A percentile compares a stretch with the other conserved stretches of the same genome.
These are phyloP conservation scores for Hetaerina americana DNA, from an alignment of 1,140 invertebrate species.

Conservation along the genomic window DNA sequence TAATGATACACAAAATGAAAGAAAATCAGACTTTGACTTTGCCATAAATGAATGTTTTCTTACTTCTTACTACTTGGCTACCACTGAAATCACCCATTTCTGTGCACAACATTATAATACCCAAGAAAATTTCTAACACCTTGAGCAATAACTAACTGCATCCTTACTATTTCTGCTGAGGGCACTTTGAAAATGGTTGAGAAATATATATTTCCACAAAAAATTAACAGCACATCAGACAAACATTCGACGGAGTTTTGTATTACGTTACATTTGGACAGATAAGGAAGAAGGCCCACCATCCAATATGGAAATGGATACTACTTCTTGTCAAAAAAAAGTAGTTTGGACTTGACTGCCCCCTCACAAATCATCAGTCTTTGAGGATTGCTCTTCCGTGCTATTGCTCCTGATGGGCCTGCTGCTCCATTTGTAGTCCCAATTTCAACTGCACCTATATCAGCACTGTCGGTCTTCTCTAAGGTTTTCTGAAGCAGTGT, in stretches of 20 bases:
- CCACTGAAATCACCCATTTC: background rate
- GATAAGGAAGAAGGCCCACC: background rate
- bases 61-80: background rate
- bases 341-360: constrained; percentile 67
- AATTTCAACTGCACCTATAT: background rate
- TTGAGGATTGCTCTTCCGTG: constrained; percentile 25
- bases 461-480: constrained; percentile 8
- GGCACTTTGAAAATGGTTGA: background rate
- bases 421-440: background rate
- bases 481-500: constrained; percentile 24
- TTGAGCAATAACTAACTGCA: background rate
- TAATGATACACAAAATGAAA: background rate
- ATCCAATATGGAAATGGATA: background rate
- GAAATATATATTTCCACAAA: background rate
- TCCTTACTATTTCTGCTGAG: background rate
- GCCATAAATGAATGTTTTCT: background rate
- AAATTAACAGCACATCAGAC: background rate
- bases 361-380: constrained; percentile 65
- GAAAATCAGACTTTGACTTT: background rate
- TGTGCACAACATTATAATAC: no score
- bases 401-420: constrained; percentile 3
- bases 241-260: background rate
- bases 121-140: background rate
- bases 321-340: constrained; percentile 65
- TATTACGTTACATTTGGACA: background rate